Evolutionary conservation across 2,888 invertebrate species (phyloP).

Genomic region (Melanotus villosus): DNA sequence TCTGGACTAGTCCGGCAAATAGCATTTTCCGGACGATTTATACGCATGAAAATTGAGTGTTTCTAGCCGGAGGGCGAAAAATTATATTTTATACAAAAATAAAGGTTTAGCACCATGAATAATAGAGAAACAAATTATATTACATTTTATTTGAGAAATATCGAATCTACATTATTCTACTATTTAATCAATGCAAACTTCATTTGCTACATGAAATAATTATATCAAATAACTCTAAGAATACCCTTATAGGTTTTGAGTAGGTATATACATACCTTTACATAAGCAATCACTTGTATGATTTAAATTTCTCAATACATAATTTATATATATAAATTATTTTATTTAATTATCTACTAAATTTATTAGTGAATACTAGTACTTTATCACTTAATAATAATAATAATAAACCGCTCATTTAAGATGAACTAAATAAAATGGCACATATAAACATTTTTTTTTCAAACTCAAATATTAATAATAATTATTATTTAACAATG

Average conservation of each 20-base stretch:
- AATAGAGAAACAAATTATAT: constrained; percentile 6
- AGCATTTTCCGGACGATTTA: too few species aligned
- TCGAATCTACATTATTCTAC: constrained; percentile 52
- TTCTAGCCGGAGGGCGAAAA: too few species aligned
- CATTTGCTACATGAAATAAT: constrained; percentile 51
- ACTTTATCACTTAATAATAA: constrained; percentile 26
- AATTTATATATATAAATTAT: constrained; percentile 44
- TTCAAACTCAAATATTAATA: constrained; percentile 23
- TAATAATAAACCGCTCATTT: constrained; percentile 30
- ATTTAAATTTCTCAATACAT: constrained; percentile 44
- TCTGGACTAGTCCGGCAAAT: too few species aligned
- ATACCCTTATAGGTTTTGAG: constrained; percentile 46
- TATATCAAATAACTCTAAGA: constrained; percentile 52
- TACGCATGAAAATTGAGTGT: too few species aligned
- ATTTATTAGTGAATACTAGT: constrained; percentile 36
- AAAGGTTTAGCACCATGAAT: background rate
- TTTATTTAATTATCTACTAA: constrained; percentile 38
- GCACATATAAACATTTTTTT: constrained; percentile 33
- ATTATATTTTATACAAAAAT: too few species aligned
- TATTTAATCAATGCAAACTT: constrained; percentile 52
- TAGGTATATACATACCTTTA: constrained; percentile 47
- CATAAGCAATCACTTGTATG: constrained; percentile 50
- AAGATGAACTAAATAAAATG: constrained; percentile 37
- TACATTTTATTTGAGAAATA: constrained; percentile 55
- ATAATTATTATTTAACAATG: constrained; percentile 29